phyloP scores from a whole-genome alignment of 2,113 vertebrate genomes.

The Xenopus laevis region DNA sequence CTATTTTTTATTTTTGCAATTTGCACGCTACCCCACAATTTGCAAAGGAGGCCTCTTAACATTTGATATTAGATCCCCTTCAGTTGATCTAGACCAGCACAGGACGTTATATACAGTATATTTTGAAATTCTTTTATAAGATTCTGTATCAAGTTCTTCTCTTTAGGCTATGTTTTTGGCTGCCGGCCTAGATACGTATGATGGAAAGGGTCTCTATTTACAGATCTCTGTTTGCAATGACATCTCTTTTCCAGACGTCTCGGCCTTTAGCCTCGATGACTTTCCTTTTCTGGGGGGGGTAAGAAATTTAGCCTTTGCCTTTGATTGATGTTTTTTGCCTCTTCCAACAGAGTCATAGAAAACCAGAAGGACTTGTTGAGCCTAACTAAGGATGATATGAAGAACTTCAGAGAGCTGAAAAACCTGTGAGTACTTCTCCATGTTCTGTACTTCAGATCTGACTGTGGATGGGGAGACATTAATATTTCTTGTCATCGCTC shows the following conservation, averaged over 20 bases:
- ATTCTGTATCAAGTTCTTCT: no score
- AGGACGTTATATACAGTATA: no score
- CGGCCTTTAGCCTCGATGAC: not conserved
- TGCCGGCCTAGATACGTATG: no score
- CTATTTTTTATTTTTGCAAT: no score
- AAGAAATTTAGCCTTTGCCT: not conserved
- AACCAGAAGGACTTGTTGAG: constrained; percentile 71
- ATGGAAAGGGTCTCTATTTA: no score
- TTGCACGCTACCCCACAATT: no score
- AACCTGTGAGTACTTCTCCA: constrained; percentile 74
- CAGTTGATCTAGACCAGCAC: no score
- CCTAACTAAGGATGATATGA: constrained; percentile 70
- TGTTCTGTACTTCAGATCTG: not conserved
- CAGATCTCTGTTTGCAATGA: constrained; percentile 1
- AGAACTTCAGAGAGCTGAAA: constrained; percentile 73
- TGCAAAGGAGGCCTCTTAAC: no score
- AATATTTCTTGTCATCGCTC: constrained; percentile 27
- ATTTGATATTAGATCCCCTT: no score
- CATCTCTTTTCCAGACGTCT: constrained; percentile 7
- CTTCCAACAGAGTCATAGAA: constrained; percentile 72
- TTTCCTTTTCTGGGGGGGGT: not conserved
- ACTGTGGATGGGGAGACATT: constrained; percentile 19
- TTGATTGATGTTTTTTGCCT: constrained; percentile 43
- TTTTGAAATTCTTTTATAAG: no score
- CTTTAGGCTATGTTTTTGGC: no score